Evolutionary conservation across 2,113 vertebrate species (phyloP).

Genomic region (Corythornis cristatus): DNA sequence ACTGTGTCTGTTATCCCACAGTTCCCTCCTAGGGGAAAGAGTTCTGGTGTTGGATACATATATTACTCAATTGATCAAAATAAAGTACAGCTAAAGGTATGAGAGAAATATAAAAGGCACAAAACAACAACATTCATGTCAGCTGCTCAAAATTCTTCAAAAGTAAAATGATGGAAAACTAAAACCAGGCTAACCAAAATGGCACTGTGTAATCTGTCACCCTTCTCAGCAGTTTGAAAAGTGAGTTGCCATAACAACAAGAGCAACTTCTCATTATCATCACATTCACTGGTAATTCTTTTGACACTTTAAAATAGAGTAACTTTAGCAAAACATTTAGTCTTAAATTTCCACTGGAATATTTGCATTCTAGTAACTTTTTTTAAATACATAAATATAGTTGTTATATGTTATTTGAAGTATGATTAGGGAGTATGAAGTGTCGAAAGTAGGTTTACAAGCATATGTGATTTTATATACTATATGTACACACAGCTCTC

Average conservation of each 20-base stretch:
- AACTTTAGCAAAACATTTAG: slow-evolving; percentile 31
- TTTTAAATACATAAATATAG: background rate
- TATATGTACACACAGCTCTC: background rate
- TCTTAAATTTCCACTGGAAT: slow-evolving; percentile 2
- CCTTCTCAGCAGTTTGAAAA: slow-evolving; percentile 24
- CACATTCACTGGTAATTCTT: slow-evolving; percentile 9
- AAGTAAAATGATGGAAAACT: slow-evolving; percentile 15
- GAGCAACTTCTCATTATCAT: slow-evolving; percentile 61
- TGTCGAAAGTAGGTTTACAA: background rate
- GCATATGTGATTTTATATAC: background rate
- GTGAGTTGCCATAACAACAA: slow-evolving; percentile 68
- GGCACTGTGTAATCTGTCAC: slow-evolving; percentile 37
- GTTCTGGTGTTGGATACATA: background rate
- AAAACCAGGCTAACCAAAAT: background rate
- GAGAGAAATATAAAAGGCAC: background rate
- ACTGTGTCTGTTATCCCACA: background rate
- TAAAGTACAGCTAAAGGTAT: background rate
- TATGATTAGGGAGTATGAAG: background rate
- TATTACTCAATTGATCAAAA: background rate
- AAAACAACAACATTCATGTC: background rate
- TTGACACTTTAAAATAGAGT: slow-evolving; percentile 46
- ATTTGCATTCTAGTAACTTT: background rate
- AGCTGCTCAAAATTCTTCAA: slow-evolving; percentile 22
- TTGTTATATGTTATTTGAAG: background rate
- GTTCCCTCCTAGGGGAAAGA: background rate